Conservation (phyloP, 2,797 vertebrate species). For the Oophaga sylvatica region DNA sequence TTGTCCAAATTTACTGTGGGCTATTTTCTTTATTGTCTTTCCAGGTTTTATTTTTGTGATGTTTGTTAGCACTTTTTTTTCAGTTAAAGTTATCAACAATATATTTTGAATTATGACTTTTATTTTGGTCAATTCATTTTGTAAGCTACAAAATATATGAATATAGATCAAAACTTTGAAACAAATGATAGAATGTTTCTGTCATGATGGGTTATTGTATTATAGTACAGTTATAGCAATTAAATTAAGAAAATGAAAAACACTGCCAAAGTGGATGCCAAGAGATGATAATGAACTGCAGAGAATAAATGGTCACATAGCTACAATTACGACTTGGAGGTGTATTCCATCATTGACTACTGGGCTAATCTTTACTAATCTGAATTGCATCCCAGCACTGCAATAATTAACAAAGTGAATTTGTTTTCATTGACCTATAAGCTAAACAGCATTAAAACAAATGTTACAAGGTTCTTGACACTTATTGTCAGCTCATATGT, state of each 20-base stretch:
- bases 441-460: not conserved
- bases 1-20: not conserved
- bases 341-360: constrained; percentile 1
- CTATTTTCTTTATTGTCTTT: not conserved
- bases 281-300: not conserved
- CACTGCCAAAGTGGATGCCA: not conserved
- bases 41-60: not conserved
- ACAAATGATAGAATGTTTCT: constrained; percentile 7
- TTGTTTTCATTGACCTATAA: constrained; percentile 8
- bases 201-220: constrained; percentile 9
- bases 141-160: not conserved
- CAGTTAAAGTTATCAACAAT: not conserved
- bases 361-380: constrained; percentile 17
- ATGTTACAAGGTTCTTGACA: constrained; percentile 10
- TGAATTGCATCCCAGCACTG: constrained; percentile 15
- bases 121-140: not conserved
- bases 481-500: not conserved
- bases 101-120: not conserved
- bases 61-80: not conserved
- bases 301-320: constrained; percentile 21
- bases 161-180: not conserved
- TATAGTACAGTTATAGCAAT: not conserved
- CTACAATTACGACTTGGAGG: not conserved
- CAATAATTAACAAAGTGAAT: constrained; percentile 13
- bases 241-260: constrained; percentile 4